Evolutionary conservation across 2,797 vertebrate species (phyloP).

Genomic region (Melanotaenia maccullochi): DNA sequence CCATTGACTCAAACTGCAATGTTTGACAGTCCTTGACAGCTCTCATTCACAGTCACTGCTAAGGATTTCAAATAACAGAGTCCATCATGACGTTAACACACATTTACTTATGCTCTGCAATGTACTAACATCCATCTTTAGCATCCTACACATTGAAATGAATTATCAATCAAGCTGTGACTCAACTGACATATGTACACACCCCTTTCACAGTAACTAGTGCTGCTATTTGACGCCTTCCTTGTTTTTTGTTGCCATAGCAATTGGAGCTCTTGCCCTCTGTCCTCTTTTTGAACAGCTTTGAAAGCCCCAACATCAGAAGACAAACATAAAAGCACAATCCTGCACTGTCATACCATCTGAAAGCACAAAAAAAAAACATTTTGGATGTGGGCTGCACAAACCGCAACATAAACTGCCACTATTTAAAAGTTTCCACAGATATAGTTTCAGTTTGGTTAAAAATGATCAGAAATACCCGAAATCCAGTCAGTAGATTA

Average conservation of each 20-base stretch:
- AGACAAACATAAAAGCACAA: conserved; percentile 33
- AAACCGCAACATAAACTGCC: not conserved
- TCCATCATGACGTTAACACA: not conserved
- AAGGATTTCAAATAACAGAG: conserved; percentile 34
- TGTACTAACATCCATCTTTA: conserved; percentile 11
- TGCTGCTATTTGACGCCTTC: conserved; percentile 35
- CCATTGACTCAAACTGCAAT: conserved; percentile 18
- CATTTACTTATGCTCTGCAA: conserved; percentile 11
- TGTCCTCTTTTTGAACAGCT: conserved; percentile 38
- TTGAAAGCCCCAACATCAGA: conserved; percentile 43
- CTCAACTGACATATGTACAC: conserved; percentile 21
- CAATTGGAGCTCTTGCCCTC: conserved; percentile 44
- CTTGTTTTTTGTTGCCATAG: conserved; percentile 68
- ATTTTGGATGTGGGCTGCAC: not conserved
- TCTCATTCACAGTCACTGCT: conserved; percentile 46
- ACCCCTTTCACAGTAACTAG: conserved; percentile 3
- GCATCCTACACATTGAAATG: conserved; percentile 14
- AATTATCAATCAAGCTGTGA: conserved; percentile 2
- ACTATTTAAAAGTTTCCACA: not conserved
- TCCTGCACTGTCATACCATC: conserved; percentile 6
- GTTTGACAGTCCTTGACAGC: conserved; percentile 32
- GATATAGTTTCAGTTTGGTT: not conserved
- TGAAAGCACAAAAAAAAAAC: conserved; percentile 6
- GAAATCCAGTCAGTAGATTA: not conserved
- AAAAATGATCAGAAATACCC: not conserved